phyloP scores from a whole-genome alignment of 2,888 invertebrate genomes.

The Aporophyla lueneburgensis region DNA sequence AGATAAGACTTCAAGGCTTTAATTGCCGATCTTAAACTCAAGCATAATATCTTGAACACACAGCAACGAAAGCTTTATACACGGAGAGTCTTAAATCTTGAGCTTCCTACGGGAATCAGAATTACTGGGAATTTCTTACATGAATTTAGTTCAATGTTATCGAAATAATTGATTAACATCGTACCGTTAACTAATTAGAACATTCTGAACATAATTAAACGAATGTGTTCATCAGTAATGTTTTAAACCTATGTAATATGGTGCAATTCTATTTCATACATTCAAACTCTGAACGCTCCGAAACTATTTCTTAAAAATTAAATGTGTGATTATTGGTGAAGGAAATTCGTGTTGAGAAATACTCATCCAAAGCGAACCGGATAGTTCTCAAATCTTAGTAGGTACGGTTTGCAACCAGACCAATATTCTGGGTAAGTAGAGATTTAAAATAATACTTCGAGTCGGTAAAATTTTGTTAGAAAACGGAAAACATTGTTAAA shows the following conservation, averaged over 20 bases:
- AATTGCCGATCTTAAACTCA: constrained; percentile 11
- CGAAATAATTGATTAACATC: constrained; percentile 22
- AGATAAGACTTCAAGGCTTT: background rate
- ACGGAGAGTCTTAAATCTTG: constrained; percentile 29
- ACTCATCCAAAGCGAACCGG: background rate
- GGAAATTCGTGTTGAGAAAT: background rate
- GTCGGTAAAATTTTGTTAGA: background rate
- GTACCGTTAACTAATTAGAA: background rate
- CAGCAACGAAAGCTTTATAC: constrained; percentile 39
- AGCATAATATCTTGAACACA: constrained; percentile 21
- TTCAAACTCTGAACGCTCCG: background rate
- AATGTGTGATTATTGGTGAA: background rate
- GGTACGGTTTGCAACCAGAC: background rate
- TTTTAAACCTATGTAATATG: background rate
- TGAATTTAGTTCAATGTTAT: background rate
- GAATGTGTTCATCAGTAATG: background rate
- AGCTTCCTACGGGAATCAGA: constrained; percentile 19
- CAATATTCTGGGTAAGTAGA: background rate
- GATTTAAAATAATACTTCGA: background rate
- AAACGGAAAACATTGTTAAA: no score
- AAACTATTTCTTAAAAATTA: background rate
- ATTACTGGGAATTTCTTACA: constrained; percentile 14
- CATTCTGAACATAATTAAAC: background rate
- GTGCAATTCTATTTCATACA: background rate
- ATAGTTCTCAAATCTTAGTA: background rate